Conservation (phyloP, 1,140 invertebrate species). For the Odontomachus brunneus region DNA sequence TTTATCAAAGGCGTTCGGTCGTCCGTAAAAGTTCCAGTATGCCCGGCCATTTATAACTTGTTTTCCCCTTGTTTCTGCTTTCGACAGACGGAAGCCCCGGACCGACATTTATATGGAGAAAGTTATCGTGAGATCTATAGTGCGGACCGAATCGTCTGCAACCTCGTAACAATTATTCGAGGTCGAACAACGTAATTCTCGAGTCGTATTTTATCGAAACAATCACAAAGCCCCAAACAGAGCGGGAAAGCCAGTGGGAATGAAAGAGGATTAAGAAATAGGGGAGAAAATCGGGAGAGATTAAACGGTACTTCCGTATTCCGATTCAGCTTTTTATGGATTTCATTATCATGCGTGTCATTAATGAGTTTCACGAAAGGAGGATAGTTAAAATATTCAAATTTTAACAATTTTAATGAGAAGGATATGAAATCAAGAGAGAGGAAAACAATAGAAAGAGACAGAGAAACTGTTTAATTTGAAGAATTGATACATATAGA, state of each 20-base stretch:
- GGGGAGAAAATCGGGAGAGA: no score
- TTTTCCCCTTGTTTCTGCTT: neutral
- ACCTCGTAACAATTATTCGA: neutral
- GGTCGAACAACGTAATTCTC: no score
- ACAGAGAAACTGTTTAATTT: neutral
- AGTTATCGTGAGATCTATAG: neutral
- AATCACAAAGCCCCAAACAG: no score
- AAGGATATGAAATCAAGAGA: neutral
- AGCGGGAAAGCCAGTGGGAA: neutral
- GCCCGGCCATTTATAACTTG: slow-evolving; percentile 1
- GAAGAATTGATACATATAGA: neutral
- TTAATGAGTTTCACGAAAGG: no score
- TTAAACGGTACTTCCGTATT: no score
- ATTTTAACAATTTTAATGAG: neutral
- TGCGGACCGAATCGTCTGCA: neutral
- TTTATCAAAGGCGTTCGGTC: neutral
- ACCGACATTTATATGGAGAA: neutral
- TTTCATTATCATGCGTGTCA: no score
- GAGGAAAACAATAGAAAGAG: neutral
- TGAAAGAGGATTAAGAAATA: neutral
- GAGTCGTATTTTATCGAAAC: no score
- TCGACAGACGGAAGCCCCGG: neutral
- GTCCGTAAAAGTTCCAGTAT: neutral
- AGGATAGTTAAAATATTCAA: no score
- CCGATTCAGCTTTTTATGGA: no score